Evolutionary conservation across 2,888 invertebrate species (phyloP), one percentile per base, ranked within the genome.

Genomic region (Sinelater perroti): DNA sequence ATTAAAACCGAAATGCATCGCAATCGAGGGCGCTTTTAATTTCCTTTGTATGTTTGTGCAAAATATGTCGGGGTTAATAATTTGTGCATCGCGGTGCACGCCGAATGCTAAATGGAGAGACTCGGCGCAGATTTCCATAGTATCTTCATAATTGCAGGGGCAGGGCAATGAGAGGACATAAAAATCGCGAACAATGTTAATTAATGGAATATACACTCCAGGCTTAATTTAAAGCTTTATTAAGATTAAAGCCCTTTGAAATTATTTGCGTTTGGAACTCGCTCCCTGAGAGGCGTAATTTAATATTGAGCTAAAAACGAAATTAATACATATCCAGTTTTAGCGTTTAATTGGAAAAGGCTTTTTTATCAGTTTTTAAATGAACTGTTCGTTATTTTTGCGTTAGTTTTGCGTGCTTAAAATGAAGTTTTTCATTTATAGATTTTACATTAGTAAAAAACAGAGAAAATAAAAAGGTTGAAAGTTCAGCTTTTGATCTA

Each of bases 251-350:
- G 24, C 10, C 21, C 35, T 47, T 35, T 33, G 10, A 21, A 35
- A 14, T 6, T 31, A 21, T 21, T 47, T 35, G 10, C 16, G 14
- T 47, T 20, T 35, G 10, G 11, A 35, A 24, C n/a, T 11, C 35
- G 16, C 33, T 24, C 16, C 20, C 21, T 11, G 13, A 46, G 28
- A 18, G 24, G 11, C 16, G 24, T 35, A 10, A 35, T 47, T 33
- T 26, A 17, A 47, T 14, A 35, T 35, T 20, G 35, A 47, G 35
- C 26, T 47, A 47, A 35, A 35, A 47, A 24, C 18, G 13, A 47
- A 33, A 35, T 21, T 47, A 40, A 40, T 40, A 40, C 8, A 40
- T 4, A 13, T 16, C 2, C 3, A 14, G 6, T 17, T 35, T 3
- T 16, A 14, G 14, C 8, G 18, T 35, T 35, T 35, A 4, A 35